Evolutionary conservation across 1,140 invertebrate genomes (phyloP).

Genomic region (Papilio xuthus): DNA sequence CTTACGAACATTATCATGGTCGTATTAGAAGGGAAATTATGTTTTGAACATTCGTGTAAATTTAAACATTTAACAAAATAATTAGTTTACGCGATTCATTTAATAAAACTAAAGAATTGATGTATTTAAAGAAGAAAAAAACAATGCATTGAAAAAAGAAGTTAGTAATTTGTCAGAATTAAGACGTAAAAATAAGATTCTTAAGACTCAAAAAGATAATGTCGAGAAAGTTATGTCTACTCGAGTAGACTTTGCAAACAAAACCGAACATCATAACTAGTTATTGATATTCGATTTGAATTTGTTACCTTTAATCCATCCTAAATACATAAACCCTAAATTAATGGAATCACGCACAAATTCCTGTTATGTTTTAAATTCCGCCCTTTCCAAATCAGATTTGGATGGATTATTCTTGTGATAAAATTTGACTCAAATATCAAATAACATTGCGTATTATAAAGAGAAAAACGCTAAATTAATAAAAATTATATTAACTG

Average conservation of each 20-base stretch:
- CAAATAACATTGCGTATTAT: not conserved
- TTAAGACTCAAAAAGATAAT: not conserved
- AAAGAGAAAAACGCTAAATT: not conserved
- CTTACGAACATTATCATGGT: slow-evolving; percentile 6
- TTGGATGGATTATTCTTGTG: not conserved
- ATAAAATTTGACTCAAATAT: not conserved
- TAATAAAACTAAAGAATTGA: no score
- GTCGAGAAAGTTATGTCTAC: not conserved
- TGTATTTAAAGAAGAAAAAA: no score
- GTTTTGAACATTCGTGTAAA: not conserved
- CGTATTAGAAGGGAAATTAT: not conserved
- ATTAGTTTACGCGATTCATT: not conserved
- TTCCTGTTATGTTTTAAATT: not conserved
- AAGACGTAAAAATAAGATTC: not conserved
- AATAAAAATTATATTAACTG: no score
- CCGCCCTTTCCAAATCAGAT: slow-evolving; percentile 2
- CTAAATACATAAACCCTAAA: slow-evolving; percentile 10
- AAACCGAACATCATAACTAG: not conserved
- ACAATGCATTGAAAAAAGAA: no score
- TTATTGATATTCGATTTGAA: not conserved
- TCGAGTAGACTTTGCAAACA: not conserved
- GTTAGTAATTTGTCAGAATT: no score
- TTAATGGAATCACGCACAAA: slow-evolving; percentile 7
- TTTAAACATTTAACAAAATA: no score
- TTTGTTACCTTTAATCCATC: not conserved